These are phyloP conservation scores for Thryonomys swinderianus DNA, from an alignment of 2,113 vertebrate genomes.

Conservation along the genomic window DNA sequence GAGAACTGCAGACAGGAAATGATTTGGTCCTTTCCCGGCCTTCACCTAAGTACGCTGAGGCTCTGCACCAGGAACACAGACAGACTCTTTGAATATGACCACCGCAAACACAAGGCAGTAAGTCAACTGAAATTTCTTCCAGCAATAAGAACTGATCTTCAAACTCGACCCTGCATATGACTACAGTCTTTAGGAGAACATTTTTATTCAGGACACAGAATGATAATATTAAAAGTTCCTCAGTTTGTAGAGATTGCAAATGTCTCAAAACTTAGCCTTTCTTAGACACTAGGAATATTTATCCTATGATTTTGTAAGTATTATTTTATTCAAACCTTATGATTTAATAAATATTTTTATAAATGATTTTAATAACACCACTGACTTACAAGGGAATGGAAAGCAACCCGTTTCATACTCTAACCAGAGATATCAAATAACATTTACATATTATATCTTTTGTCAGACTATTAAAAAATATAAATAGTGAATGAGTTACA, in stretches of 20 bases:
- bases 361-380: constrained; percentile 16
- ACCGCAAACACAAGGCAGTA: neutral
- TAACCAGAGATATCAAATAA: neutral
- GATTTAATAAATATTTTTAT: neutral
- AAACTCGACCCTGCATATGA: neutral
- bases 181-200: neutral
- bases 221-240: neutral
- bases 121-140: neutral
- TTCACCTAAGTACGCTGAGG: neutral
- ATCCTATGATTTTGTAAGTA: neutral
- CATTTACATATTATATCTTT: constrained; percentile 55
- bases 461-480: neutral
- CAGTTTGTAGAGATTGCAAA: neutral
- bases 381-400: neutral
- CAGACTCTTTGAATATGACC: neutral
- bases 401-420: neutral
- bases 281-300: neutral
- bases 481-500: neutral
- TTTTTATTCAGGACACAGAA: neutral
- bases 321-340: neutral
- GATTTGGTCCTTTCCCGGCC: neutral
- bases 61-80: neutral
- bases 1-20: neutral
- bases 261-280: neutral
- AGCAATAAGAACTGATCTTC: neutral